Evolutionary conservation across 2,113 vertebrate species (phyloP).

Genomic region (Hucho hucho): DNA sequence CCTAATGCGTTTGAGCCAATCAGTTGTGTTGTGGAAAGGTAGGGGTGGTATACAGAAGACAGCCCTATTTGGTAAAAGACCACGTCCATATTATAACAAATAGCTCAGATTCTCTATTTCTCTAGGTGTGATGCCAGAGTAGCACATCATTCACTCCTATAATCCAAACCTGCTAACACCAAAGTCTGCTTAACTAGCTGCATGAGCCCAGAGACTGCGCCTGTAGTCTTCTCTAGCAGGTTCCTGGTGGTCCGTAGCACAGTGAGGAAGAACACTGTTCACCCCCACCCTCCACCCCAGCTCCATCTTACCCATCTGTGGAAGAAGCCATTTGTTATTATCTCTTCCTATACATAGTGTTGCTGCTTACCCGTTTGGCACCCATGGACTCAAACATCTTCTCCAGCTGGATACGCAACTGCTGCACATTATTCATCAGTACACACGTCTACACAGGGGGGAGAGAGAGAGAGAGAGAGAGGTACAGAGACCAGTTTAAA

Average conservation of each 20-base stretch:
- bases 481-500: not conserved
- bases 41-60: too few species aligned
- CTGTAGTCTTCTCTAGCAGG: not conserved
- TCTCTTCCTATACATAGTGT: not conserved
- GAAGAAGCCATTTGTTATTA: not conserved
- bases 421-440: constrained; percentile 93
- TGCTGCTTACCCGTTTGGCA: constrained; percentile 84
- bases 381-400: constrained; percentile 99
- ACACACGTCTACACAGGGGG: constrained; percentile 80
- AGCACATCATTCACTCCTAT: not conserved
- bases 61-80: too few species aligned
- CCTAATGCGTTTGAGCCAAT: too few species aligned
- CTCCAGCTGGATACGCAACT: constrained; percentile 94
- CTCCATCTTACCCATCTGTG: not conserved
- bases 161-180: too few species aligned
- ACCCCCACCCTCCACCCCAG: not conserved
- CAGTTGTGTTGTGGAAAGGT: too few species aligned
- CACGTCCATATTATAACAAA: too few species aligned
- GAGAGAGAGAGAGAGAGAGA: not conserved
- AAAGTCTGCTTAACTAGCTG: too few species aligned
- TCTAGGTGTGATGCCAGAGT: too few species aligned
- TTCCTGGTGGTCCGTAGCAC: not conserved
- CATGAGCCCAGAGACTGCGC: too few species aligned
- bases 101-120: too few species aligned
- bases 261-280: not conserved